Conservation (phyloP, 2,888 invertebrate genomes). For the Drosophila cyrtoloma region DNA sequence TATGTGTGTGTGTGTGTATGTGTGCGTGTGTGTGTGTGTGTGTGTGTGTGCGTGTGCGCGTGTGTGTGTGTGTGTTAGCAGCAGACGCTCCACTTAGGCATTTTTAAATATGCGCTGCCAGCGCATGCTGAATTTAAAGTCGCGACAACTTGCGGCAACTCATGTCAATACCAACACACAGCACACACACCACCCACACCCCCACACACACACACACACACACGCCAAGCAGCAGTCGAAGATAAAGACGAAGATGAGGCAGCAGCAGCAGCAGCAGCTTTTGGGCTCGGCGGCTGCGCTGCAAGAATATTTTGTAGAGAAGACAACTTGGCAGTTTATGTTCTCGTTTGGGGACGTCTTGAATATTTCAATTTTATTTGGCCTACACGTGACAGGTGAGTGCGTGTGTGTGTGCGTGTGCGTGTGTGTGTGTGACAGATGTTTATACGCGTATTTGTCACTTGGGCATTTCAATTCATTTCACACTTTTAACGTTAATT, state of each 20-base stretch:
- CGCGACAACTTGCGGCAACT: constrained; percentile 56
- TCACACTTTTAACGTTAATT: constrained; percentile 66
- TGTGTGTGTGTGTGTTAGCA: constrained; percentile 23
- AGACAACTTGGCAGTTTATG: constrained; percentile 40
- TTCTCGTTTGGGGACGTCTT: constrained; percentile 43
- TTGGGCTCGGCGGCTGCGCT: constrained; percentile 4
- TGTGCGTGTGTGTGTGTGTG: not conserved
- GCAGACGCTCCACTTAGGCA: constrained; percentile 65
- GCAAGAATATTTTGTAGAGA: constrained; percentile 7
- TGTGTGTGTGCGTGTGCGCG: not conserved
- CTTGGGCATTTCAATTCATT: constrained; percentile 73
- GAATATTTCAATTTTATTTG: constrained; percentile 78
- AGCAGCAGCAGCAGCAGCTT: not conserved
- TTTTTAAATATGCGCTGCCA: constrained; percentile 60
- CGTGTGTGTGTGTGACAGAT: constrained; percentile 30
- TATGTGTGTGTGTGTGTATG: not conserved
- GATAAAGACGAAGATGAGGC: not conserved
- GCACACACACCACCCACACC: not conserved
- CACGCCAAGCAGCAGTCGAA: not conserved
- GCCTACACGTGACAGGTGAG: constrained; percentile 73
- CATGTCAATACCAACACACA: constrained; percentile 44
- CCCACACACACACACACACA: not conserved
- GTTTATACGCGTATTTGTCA: constrained; percentile 66
- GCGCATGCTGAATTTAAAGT: constrained; percentile 57
- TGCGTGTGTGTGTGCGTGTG: constrained; percentile 3